phyloP scores from a whole-genome alignment of 2,797 vertebrate species.

The Squalus acanthias region DNA sequence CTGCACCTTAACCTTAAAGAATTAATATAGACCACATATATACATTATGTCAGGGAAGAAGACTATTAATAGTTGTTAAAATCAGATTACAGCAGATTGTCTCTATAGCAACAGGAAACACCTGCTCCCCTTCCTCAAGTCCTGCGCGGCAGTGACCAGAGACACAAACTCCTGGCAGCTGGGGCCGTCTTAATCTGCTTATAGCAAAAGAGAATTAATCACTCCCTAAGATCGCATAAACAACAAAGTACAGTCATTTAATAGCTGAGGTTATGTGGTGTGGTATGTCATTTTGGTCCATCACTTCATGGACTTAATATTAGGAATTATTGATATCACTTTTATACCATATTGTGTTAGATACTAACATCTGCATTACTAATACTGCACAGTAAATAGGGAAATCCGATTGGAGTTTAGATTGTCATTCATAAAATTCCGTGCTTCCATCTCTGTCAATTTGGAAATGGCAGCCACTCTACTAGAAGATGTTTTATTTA shows the following conservation, averaged over 20 bases:
- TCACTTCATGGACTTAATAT: conserved; percentile 9
- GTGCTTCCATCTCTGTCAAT: background rate
- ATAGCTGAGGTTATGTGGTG: conserved; percentile 10
- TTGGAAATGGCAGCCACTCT: background rate
- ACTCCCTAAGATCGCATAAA: conserved; percentile 57
- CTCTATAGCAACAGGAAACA: conserved; percentile 28
- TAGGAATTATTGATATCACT: conserved; percentile 2
- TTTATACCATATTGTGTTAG: conserved; percentile 2
- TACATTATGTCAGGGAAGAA: background rate
- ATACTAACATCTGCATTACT: background rate
- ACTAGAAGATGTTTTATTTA: background rate
- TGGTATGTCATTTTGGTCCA: background rate
- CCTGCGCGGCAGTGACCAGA: background rate
- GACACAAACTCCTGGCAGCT: conserved; percentile 48
- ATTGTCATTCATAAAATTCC: background rate
- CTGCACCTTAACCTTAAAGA: background rate
- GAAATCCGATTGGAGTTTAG: background rate
- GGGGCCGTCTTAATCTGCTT: conserved; percentile 69
- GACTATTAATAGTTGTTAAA: conserved; percentile 28
- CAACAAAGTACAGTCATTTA: conserved; percentile 43
- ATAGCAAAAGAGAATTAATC: conserved; percentile 61
- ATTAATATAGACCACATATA: background rate
- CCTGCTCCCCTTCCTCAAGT: conserved; percentile 31
- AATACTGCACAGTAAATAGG: background rate
- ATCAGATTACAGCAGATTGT: conserved; percentile 33